These are phyloP conservation scores for Brenthis daphne DNA, from an alignment of 2,888 invertebrate genomes.

Conservation along the genomic window DNA sequence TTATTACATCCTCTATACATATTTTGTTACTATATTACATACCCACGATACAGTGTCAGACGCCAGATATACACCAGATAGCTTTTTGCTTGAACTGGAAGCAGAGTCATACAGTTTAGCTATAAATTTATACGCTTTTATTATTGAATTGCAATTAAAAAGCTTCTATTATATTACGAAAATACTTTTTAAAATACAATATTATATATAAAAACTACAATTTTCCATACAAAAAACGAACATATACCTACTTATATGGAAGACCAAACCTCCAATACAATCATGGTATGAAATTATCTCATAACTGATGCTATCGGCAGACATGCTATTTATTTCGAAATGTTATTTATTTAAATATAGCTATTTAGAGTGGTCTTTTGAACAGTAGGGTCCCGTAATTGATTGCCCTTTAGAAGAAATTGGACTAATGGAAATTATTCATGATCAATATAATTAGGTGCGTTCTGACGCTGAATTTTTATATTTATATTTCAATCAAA, in stretches of 20 bases:
- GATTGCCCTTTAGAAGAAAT: slow-evolving; percentile 73
- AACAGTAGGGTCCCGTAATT: slow-evolving; percentile 56
- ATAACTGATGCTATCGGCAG: slow-evolving; percentile 41
- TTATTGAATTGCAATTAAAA: too few species aligned
- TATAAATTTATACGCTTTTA: too few species aligned
- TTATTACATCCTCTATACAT: too few species aligned
- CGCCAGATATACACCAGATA: too few species aligned
- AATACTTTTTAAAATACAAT: background rate
- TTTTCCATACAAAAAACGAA: too few species aligned
- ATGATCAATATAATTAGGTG: slow-evolving; percentile 45
- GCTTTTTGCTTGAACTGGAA: too few species aligned
- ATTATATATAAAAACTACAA: too few species aligned
- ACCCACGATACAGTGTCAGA: too few species aligned
- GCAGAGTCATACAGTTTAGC: too few species aligned
- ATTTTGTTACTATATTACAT: too few species aligned
- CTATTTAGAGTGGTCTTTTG: slow-evolving; percentile 46
- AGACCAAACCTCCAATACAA: background rate
- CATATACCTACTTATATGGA: too few species aligned
- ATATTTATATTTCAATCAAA: slow-evolving; percentile 3
- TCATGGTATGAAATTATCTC: slow-evolving; percentile 42
- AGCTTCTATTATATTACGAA: too few species aligned
- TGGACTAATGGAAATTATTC: slow-evolving; percentile 64
- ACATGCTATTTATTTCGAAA: slow-evolving; percentile 72
- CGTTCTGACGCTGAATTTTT: slow-evolving; percentile 1
- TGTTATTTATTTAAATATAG: slow-evolving; percentile 75